Percentiles rank a stretch among this genome's conserved stretches.
These are phyloP conservation scores for Hypomesus transpacificus DNA, from an alignment of 2,113 vertebrate genomes.

Conservation along the genomic window DNA sequence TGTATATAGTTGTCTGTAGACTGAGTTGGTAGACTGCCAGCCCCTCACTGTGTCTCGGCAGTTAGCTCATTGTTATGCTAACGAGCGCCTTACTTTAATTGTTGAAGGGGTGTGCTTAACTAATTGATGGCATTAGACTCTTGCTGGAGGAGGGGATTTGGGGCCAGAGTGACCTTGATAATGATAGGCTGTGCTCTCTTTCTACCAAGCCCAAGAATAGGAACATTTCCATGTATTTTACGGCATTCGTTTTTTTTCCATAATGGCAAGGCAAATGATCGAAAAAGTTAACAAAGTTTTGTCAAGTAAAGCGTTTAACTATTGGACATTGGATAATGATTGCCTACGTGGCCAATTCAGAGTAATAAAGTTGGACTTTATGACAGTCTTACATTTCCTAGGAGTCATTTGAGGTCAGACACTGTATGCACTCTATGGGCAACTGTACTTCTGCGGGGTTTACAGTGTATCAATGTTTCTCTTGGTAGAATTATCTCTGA, in stretches of 20 bases:
- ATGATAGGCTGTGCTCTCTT: constrained; percentile 35
- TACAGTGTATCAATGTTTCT: too few relatives aligned
- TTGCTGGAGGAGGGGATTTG: constrained; percentile 45
- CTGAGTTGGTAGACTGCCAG: constrained; percentile 44
- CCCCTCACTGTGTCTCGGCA: constrained; percentile 37
- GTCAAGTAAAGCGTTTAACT: background rate
- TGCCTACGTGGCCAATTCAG: too few relatives aligned
- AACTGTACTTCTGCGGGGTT: too few relatives aligned
- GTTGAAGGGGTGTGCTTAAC: constrained; percentile 35
- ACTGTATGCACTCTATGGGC: too few relatives aligned
- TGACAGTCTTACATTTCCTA: too few relatives aligned
- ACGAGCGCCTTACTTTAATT: constrained; percentile 56
- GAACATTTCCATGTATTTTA: constrained; percentile 17
- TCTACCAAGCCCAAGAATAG: constrained; percentile 24
- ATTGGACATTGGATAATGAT: too few relatives aligned
- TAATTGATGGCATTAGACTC: constrained; percentile 49
- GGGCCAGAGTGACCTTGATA: constrained; percentile 37
- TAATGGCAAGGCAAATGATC: background rate
- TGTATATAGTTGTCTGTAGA: constrained; percentile 25
- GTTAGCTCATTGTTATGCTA: constrained; percentile 62
- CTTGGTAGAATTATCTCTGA: too few relatives aligned
- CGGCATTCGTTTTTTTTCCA: background rate
- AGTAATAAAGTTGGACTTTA: too few relatives aligned
- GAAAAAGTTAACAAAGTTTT: background rate
- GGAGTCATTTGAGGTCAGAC: too few relatives aligned